Percentiles rank a stretch among this genome's conserved stretches.
phyloP scores from a whole-genome alignment of 2,888 invertebrate genomes.

The Eristalinus sepulchralis region DNA sequence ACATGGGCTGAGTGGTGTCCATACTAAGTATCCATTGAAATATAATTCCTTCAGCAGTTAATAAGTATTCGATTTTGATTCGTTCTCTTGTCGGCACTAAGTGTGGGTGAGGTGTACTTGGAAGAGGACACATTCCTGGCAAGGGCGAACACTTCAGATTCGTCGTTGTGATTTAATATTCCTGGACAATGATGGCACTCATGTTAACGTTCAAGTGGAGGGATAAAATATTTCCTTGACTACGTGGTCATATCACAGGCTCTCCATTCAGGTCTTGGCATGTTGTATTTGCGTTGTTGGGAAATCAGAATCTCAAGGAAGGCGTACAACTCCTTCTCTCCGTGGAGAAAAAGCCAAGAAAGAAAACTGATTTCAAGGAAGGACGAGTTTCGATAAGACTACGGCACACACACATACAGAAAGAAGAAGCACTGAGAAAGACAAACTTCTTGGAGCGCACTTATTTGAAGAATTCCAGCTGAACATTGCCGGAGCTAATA shows the following conservation, averaged over 20 bases:
- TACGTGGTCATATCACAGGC: not conserved
- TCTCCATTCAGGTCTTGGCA: not conserved
- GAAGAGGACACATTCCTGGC: too few species aligned
- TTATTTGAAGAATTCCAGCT: constrained; percentile 18
- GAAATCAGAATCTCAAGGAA: too few species aligned
- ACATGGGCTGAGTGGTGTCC: not conserved
- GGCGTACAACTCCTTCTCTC: not conserved
- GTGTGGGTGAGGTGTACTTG: too few species aligned
- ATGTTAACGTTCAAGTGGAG: not conserved
- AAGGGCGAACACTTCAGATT: not conserved
- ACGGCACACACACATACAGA: not conserved
- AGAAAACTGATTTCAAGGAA: not conserved
- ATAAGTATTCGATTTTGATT: too few species aligned
- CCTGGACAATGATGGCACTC: not conserved
- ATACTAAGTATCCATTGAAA: not conserved
- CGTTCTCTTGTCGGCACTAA: too few species aligned
- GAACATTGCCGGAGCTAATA: constrained; percentile 43
- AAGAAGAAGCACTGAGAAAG: not conserved
- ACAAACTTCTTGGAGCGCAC: constrained; percentile 8
- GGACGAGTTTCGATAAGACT: not conserved
- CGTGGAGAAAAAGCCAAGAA: too few species aligned
- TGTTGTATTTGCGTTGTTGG: not conserved
- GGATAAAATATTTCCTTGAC: not conserved
- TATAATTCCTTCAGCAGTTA: not conserved
- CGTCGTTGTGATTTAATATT: not conserved